Conservation (phyloP, 1,140 invertebrate genomes). For the Polypedilum pembai region DNA sequence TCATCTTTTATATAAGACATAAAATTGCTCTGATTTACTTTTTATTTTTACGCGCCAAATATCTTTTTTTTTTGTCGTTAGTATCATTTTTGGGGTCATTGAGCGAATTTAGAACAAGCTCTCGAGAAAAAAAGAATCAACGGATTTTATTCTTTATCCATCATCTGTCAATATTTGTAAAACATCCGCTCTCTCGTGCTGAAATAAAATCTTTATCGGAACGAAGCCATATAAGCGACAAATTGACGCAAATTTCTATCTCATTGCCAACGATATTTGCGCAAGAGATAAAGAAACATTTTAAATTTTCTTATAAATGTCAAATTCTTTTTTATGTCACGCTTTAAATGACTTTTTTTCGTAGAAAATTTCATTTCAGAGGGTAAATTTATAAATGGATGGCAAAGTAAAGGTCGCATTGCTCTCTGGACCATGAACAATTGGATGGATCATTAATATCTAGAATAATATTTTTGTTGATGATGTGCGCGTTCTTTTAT, state of each 20-base stretch:
- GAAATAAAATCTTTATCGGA: background rate
- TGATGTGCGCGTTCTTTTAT: background rate
- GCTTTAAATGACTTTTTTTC: background rate
- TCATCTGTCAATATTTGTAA: slow-evolving; percentile 25
- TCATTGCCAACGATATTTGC: background rate
- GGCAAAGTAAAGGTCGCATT: background rate
- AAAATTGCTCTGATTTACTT: background rate
- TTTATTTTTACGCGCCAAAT: slow-evolving; percentile 16
- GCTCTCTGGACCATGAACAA: slow-evolving; percentile 21
- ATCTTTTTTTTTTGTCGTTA: background rate
- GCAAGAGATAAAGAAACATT: background rate
- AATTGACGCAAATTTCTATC: background rate
- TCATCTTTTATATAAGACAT: slow-evolving; percentile 9
- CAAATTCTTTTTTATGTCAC: background rate
- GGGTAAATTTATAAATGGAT: background rate
- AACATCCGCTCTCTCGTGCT: background rate
- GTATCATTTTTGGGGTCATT: background rate
- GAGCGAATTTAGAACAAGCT: background rate
- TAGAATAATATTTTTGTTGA: background rate
- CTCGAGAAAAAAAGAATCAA: background rate
- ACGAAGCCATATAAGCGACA: slow-evolving; percentile 26
- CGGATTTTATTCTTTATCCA: slow-evolving; percentile 21
- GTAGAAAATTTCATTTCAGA: background rate
- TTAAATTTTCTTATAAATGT: background rate
- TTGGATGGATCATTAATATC: slow-evolving; percentile 27